phyloP scores from a whole-genome alignment of 1,140 invertebrate species.

The Bombus superbus region DNA sequence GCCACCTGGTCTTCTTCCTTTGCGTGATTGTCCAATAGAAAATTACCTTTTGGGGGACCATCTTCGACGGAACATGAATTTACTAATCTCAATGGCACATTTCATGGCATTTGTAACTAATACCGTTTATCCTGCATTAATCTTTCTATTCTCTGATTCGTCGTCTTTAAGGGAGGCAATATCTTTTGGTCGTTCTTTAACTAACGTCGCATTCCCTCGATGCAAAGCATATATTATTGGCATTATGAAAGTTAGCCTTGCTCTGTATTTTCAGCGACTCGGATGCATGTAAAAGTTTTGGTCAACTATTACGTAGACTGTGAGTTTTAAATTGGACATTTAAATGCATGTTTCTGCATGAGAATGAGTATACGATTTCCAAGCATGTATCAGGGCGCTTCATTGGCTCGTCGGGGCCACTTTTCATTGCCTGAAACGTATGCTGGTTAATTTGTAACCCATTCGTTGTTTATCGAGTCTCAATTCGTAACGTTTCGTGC shows the following conservation, averaged over 20 bases:
- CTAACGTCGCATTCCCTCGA: conserved; percentile 39
- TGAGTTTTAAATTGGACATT: not conserved
- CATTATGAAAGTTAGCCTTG: not conserved
- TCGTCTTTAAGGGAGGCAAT: not conserved
- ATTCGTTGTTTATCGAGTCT: not conserved
- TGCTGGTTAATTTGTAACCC: not conserved
- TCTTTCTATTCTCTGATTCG: not conserved
- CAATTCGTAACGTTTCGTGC: not conserved
- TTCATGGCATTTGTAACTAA: not conserved
- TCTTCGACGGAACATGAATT: not conserved
- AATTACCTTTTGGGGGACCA: not conserved
- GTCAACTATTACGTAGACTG: not conserved
- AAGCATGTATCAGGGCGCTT: not conserved
- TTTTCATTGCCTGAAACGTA: not conserved
- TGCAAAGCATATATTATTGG: too few species aligned
- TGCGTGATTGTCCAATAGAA: not conserved
- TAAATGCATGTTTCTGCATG: not conserved
- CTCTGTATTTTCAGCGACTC: too few species aligned
- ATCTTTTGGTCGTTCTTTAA: not conserved
- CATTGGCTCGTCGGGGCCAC: not conserved
- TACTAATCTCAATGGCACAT: not conserved
- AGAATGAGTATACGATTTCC: not conserved
- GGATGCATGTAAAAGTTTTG: not conserved
- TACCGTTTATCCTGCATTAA: not conserved
- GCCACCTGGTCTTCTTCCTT: conserved; percentile 4